Evolutionary conservation across 2,113 vertebrate genomes (phyloP), one percentile per base, ranked within the genome.

Genomic region (Pan paniscus): DNA sequence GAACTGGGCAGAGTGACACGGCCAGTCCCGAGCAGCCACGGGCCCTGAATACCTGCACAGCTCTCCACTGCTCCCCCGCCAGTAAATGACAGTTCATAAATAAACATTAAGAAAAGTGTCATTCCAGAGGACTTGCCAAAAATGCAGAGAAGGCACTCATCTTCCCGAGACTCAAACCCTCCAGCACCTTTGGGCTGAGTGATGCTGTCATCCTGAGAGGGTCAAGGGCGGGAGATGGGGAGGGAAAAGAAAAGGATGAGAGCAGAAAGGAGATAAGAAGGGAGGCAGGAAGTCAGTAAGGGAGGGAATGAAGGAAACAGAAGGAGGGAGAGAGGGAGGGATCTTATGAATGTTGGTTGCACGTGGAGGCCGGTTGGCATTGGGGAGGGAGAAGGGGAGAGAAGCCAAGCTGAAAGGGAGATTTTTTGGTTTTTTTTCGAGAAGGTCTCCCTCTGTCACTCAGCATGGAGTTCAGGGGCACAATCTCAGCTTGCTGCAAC

Each of bases 1-100:
- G 23, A 22, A 40, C 14, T 1, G 0, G 3, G 0, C 23, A 18
- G 30, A 27, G 35, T 40, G 12, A 11, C 6, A 4, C 2, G 16
- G 70, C 38, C 57, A 23, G 32, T n/a, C 40, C 32, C 12, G 5
- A 3, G 70, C 1, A 5, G 50, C 11, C 14, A 20, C 0, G 8
- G 78, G 38, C 16, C 61, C 27, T 32, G 61, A 64, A 64, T n/a
- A 27, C 73, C 30, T 0, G 46, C 32, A 48, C 59, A n/a, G 5
- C 22, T 10, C 18, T 59, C 79, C 10, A 23, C 14, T 32, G 22
- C 22, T 25, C 25, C 16, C 25, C 76, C 0, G 5, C 23, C 27
- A 12, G 3, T 14, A 38, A 38, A 14, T 12, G 6, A 35, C 30
- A 7, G 48, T 6, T 72, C 5, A 1, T 14, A 64, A 64, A 64